A percentile compares a stretch with the other conserved stretches of the same genome.
Conservation (phyloP, 2,888 invertebrate species). For the Ypsolopha sequella region DNA sequence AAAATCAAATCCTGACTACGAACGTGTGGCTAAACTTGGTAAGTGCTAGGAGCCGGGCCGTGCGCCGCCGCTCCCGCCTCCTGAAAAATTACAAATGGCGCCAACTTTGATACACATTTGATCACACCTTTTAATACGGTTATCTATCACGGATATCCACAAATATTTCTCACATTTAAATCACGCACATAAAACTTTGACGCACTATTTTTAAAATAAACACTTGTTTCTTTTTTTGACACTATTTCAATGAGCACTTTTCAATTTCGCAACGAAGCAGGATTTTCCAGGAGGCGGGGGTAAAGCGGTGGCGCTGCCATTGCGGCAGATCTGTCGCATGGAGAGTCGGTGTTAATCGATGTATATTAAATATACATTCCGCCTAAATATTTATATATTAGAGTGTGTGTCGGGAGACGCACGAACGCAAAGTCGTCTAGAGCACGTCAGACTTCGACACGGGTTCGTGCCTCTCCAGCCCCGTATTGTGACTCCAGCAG, state of each 20-base stretch:
- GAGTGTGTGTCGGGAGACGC: constrained; percentile 51
- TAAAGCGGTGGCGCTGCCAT: constrained; percentile 45
- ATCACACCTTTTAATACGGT: too few species aligned
- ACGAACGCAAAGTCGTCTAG: constrained; percentile 20
- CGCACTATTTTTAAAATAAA: neutral
- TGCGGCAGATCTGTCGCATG: constrained; percentile 63
- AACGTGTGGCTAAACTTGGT: constrained; percentile 99
- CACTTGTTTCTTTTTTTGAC: neutral
- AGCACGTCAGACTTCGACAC: constrained; percentile 17
- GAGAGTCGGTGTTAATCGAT: constrained; percentile 51
- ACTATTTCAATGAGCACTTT: constrained; percentile 2
- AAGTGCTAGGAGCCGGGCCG: constrained; percentile 76
- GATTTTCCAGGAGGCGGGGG: constrained; percentile 45
- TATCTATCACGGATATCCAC: neutral
- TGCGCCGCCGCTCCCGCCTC: constrained; percentile 23
- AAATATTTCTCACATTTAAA: neutral
- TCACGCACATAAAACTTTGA: neutral
- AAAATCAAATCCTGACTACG: constrained; percentile 98
- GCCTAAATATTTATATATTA: constrained; percentile 32
- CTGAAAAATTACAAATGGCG: neutral
- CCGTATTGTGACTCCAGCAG: constrained; percentile 22
- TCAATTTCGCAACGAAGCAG: neutral
- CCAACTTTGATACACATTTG: neutral
- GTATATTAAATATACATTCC: constrained; percentile 33
- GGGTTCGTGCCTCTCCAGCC: constrained; percentile 34